phyloP scores from a whole-genome alignment of 2,113 vertebrate species.

The Aspidoscelis tigris region DNA sequence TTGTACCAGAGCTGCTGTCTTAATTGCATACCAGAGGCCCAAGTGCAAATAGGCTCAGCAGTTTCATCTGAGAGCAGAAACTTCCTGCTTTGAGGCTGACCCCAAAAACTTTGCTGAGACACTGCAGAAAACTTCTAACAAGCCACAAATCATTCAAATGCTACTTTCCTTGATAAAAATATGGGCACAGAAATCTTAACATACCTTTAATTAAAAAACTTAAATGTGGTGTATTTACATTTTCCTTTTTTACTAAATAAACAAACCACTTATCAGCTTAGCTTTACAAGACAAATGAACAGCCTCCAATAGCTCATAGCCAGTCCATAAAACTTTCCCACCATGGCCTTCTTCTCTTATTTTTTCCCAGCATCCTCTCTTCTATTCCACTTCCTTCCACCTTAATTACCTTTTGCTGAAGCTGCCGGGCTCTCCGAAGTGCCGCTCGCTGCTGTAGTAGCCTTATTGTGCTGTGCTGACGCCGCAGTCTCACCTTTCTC shows the following conservation, averaged over 20 bases:
- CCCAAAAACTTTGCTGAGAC: accelerated
- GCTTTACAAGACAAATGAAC: background rate
- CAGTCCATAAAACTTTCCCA: background rate
- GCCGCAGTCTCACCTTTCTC: constrained; percentile 71
- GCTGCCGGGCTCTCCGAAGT: constrained; percentile 73
- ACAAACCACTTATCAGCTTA: background rate
- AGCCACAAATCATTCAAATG: background rate
- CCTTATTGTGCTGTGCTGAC: constrained; percentile 62
- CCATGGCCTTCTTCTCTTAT: accelerated
- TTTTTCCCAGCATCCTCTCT: constrained; percentile 5
- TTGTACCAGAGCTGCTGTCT: too few relatives aligned
- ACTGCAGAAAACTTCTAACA: background rate
- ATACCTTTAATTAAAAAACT: background rate
- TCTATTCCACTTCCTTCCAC: background rate
- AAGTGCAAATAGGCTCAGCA: too few relatives aligned
- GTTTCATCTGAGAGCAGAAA: background rate
- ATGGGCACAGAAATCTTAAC: background rate
- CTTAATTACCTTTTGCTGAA: constrained; percentile 77
- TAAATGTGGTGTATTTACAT: too few relatives aligned
- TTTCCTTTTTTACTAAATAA: too few relatives aligned
- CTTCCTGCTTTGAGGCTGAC: too few relatives aligned
- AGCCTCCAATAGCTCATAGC: background rate
- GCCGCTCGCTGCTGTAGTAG: constrained; percentile 68
- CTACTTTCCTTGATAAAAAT: too few relatives aligned
- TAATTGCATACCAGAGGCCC: too few relatives aligned